Evolutionary conservation across 2,888 invertebrate species (phyloP), one percentile per base, ranked within the genome.

Genomic region (Lasioglossum malachurum): DNA sequence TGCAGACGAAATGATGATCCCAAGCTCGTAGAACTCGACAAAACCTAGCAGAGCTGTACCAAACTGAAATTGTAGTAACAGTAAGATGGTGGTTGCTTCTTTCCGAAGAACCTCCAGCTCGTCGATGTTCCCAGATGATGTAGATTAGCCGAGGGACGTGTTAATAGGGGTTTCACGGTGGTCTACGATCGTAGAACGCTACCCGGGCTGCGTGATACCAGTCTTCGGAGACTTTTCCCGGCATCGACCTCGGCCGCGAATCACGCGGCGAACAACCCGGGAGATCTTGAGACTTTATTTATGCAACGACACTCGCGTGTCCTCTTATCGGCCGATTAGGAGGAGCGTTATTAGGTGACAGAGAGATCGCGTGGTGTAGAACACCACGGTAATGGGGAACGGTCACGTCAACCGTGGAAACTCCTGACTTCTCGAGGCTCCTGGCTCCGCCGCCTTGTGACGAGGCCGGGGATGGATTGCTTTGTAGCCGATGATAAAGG

Each of bases 261-360:
- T 64, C 79, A 57, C 64, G 76, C 80, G 76, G 76, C 31, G 12
- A 84, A 53, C 23, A 2, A 0, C 31, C 38, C 0, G 46, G 49
- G 38, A 73, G 83, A 83, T 81, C 86, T 82, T 75, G 53, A 10
- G 87, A 73, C 87, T 89, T 90, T 93, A 92, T 93, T 93, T 92
- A 91, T 91, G 91, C 91, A 88, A 87, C 91, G 92, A 92, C 92
- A 93, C 93, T 93, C 89, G 92, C 92, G 92, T 92, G 91, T 87
- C 84, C 92, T 90, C 94, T 94, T 94, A 94, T 94, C 94, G 87
- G 89, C 85, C 93, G 94, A 94, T 94, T 94, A 94, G 91, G 89
- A 90, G 91, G 87, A 93, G 89, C 92, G 92, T 94, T 94, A 94
- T 94, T 94, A 94, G 94, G 94, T 93, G 93, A 94, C 94, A 93